Evolutionary conservation across 2,113 vertebrate genomes (phyloP).

Genomic region (Colaptes auratus): DNA sequence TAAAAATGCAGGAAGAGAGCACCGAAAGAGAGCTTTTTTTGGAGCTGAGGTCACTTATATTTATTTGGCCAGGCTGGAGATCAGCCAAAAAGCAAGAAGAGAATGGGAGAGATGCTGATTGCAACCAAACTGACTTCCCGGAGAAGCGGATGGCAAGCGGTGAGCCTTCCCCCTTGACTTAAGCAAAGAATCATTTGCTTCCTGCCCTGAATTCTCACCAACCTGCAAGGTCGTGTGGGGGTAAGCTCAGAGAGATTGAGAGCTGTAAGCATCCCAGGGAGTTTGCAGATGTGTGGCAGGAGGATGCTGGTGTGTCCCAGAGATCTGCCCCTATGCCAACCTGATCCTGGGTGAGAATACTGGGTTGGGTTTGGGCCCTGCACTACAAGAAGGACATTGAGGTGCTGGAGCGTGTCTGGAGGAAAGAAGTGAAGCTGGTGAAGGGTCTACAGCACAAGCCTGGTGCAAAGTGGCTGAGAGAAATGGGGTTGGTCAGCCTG

Average conservation of each 20-base stretch:
- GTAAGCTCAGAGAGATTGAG: not conserved
- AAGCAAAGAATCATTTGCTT: not conserved
- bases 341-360: not conserved
- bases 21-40: not conserved
- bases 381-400: no score
- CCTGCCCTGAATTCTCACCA: not conserved
- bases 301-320: not conserved
- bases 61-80: slow-evolving; percentile 16
- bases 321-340: not conserved
- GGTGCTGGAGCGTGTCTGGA: no score
- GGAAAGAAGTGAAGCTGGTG: no score
- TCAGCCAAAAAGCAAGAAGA: not conserved
- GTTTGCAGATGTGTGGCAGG: rapidly evolving
- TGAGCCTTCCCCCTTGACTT: not conserved
- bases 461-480: no score
- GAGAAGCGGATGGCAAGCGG: not conserved
- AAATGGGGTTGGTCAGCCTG: no score
- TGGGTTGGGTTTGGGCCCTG: no score
- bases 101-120: not conserved
- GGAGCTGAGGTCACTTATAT: slow-evolving; percentile 1
- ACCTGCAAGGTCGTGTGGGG: not conserved
- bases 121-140: not conserved
- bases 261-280: rapidly evolving
- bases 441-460: no score
- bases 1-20: slow-evolving; percentile 17